Evolutionary conservation across 1,140 invertebrate genomes (phyloP), one percentile per base, ranked within the genome.

Genomic region (Drosophila arizonae): DNA sequence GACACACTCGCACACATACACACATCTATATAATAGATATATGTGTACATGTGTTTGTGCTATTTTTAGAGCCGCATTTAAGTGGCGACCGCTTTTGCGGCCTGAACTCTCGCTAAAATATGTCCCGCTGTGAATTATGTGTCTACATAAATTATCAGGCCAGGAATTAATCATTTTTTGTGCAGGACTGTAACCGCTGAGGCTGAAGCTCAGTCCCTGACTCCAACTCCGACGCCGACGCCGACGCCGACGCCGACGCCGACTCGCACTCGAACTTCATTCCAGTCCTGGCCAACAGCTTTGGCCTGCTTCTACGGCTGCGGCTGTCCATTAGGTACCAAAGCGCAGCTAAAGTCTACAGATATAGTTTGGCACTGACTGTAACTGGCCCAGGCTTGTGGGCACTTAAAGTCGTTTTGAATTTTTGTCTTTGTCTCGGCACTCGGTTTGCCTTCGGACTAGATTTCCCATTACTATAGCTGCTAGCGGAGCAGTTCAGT

Each of bases 101-200:
- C 76, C 81, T 87, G 82, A 87, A 87, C 82, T 87, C 76, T 87
- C 52, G 82, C 84, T 64, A 79, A 73, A 85, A 85, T 81, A 81
- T 87, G 84, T 87, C 84, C 84, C 85, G 84, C 84, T 87, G 84
- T 87, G 84, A 87, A 87, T 87, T 87, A 87, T 87, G 84, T 87
- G 84, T 88, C 84, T 87, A 88, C 84, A 87, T 87, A 87, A 87
- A 88, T 87, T 87, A 87, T 86, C 85, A 67, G 79, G 63, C 79
- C 72, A 87, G 84, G 85, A 87, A 87, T 87, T 87, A 87, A 87
- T 87, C 84, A 87, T 87, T 88, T 87, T 88, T 87, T 87, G 79
- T 87, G 82, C 82, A 87, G 82, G 82, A 82, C 79, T 73, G 69
- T 26, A 48, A 48, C 43, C 57, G 41, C 56, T 28, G 58, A 43